Base-by-base conservation (phyloP, 2,113 vertebrate species). In the Oncorhynchus gorbuscha region DNA sequence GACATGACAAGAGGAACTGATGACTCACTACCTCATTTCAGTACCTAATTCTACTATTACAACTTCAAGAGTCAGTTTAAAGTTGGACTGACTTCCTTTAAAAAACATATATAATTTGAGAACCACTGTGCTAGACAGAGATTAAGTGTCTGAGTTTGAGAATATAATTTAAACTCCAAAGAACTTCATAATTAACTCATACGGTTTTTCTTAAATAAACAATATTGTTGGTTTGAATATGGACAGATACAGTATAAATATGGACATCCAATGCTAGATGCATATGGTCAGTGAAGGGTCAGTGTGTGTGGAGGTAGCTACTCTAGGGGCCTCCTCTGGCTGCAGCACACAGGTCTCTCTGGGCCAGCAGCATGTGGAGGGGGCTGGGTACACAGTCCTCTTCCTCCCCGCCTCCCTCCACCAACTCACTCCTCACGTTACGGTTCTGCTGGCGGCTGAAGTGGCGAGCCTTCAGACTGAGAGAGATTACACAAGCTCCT, bases 381-480 rank as follows among this genome's bases (percentile, higher is more conserved):
- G 84, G 83, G 69, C 81, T 88, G 20, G 79, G 81, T 24, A 68
- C 14, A 12, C 75, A 78, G 39, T 45, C 39, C 39, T 67, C 69
- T 32, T 82, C 75, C 20, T 81, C 79, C 8, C 26, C 2, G 39
- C 9, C 39, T 45, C 39, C 77, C 28, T 84, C 85, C 16, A 45
- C 39, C 39, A 45, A 45, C 9, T 45, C 39, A 45, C 39, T 45
- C 39, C 39, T 74, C 51, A 64, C 30, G 13, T 89, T 87, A 7
- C 87, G 83, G 75, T 89, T 89, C 71, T 89, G 73, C 62, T 87
- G 78, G 18, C 83, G 67, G 30, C 83, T 87, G 80, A 79, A 89
- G 24, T 48, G 71, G 1, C 85, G 73, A 11, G 83, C 87, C 78
- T 85, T 87, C 51, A 79, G 32, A 22, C 87, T 85, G 49, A n/a